Conservation (phyloP, 2,888 invertebrate species). For the Lochmaea capreae region DNA sequence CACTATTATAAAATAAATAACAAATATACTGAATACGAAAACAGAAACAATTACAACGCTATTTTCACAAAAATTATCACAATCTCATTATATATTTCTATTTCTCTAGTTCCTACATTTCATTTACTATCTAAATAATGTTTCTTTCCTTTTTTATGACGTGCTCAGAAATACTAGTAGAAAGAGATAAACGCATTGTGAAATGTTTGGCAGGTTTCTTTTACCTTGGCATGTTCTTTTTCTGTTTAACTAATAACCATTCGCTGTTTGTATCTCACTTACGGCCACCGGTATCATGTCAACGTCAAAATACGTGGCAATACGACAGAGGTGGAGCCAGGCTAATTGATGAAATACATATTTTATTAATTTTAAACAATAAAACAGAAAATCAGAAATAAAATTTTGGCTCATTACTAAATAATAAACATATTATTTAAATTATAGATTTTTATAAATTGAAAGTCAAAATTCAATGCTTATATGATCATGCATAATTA, state of each 20-base stretch:
- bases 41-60: slow-evolving; percentile 22
- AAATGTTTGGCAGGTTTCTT: slow-evolving; percentile 14
- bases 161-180: background rate
- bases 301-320: slow-evolving; percentile 26
- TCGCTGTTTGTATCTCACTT: slow-evolving; percentile 9
- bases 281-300: background rate
- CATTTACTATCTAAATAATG: slow-evolving; percentile 21
- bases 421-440: too few relatives aligned
- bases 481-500: too few relatives aligned
- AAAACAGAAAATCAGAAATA: too few relatives aligned
- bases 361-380: too few relatives aligned
- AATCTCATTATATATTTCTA: slow-evolving; percentile 28
- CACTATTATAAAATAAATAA: slow-evolving; percentile 21
- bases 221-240: slow-evolving; percentile 13
- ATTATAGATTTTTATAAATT: too few relatives aligned
- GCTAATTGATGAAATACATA: too few relatives aligned
- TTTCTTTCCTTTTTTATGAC: slow-evolving; percentile 17
- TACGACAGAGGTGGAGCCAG: slow-evolving; percentile 22
- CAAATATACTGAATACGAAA: slow-evolving; percentile 16
- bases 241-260: background rate
- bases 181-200: slow-evolving; percentile 17
- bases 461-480: too few relatives aligned
- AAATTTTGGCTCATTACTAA: too few relatives aligned
- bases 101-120: slow-evolving; percentile 31
- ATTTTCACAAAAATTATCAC: slow-evolving; percentile 33